Percentiles rank a stretch among this genome's conserved stretches.
phyloP scores from a whole-genome alignment of 2,113 vertebrate species.

The Hippocampus zosterae region DNA sequence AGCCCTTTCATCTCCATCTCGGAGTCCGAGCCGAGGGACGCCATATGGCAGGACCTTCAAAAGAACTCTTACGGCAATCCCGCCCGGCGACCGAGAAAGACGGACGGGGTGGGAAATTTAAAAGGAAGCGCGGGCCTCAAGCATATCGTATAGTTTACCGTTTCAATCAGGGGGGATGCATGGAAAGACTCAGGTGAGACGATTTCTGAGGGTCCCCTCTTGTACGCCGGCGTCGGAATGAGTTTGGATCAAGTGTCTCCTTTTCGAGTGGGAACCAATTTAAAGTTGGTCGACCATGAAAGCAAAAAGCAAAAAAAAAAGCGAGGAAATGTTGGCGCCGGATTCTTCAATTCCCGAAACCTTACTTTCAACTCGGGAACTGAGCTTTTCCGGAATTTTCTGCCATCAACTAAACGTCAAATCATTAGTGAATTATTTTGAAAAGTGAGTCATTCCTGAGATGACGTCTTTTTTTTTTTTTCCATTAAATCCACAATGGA shows the following conservation, averaged over 20 bases:
- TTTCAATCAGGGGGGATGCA: neutral
- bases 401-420: neutral
- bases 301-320: neutral
- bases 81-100: slow-evolving; percentile 32
- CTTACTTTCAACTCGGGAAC: neutral
- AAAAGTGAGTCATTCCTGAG: neutral
- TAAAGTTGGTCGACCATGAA: slow-evolving; percentile 6
- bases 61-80: slow-evolving; percentile 48
- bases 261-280: slow-evolving; percentile 1
- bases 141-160: neutral
- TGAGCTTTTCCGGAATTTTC: neutral
- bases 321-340: neutral
- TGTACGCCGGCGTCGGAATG: slow-evolving; percentile 1
- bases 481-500: slow-evolving; percentile 5
- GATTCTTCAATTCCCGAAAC: neutral
- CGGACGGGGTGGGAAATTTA: slow-evolving; percentile 20
- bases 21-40: slow-evolving; percentile 37
- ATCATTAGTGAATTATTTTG: neutral
- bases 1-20: slow-evolving; percentile 54
- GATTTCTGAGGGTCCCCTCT: neutral
- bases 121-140: neutral
- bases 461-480: neutral
- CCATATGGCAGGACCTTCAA: slow-evolving; percentile 69
- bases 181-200: slow-evolving; percentile 2
- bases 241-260: slow-evolving; percentile 1